phyloP scores from a whole-genome alignment of 2,113 vertebrate species.

The Numenius arquata region DNA sequence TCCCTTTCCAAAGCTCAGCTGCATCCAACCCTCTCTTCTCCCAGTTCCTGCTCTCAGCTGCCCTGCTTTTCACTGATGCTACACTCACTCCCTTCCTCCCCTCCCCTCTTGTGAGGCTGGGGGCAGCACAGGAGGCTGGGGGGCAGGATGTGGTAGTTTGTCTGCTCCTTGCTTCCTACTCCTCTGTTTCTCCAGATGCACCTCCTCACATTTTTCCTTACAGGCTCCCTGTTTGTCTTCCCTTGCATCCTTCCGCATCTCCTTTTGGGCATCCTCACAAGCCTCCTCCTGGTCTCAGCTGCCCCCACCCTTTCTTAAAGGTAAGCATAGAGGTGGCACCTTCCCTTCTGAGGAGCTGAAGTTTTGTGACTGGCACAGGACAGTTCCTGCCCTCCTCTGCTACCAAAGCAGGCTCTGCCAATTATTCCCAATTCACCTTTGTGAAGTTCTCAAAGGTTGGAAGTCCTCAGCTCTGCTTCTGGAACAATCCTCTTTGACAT shows the following conservation, averaged over 20 bases:
- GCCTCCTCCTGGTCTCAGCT: neutral
- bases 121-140: neutral
- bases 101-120: neutral
- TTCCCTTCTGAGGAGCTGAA: neutral
- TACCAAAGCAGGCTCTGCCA: neutral
- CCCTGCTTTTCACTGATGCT: neutral
- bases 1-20: neutral
- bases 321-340: neutral
- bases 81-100: neutral
- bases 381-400: neutral
- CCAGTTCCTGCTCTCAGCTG: neutral
- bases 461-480: neutral
- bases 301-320: neutral
- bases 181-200: neutral
- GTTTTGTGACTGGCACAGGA: neutral
- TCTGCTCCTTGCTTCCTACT: neutral
- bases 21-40: neutral
- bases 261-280: neutral
- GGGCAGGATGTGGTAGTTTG: neutral
- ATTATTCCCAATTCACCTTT: neutral
- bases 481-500: neutral
- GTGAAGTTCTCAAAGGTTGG: neutral
- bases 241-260: neutral
- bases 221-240: neutral
- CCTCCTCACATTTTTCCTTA: neutral